Conservation (phyloP, 1,140 invertebrate species). For the Nomia melanderi region DNA sequence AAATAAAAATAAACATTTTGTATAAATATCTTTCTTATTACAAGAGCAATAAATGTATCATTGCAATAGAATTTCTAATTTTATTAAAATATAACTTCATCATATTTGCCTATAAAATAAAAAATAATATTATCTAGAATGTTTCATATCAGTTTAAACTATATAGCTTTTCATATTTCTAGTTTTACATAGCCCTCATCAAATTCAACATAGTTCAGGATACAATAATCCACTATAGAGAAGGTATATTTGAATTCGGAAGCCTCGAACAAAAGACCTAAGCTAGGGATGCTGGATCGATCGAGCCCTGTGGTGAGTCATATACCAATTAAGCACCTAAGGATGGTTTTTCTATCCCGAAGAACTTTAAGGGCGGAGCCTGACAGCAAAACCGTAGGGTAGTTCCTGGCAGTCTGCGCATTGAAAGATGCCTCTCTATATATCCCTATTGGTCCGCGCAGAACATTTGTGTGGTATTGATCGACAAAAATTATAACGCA, state of each 20-base stretch:
- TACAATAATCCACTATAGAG: neutral
- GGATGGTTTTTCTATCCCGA: slow-evolving; percentile 57
- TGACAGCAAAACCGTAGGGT: slow-evolving; percentile 50
- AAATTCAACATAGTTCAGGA: slow-evolving; percentile 17
- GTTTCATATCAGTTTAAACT: neutral
- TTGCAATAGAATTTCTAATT: neutral
- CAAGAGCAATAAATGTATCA: neutral
- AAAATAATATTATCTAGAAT: slow-evolving; percentile 2
- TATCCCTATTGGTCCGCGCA: slow-evolving; percentile 74
- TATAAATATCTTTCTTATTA: neutral
- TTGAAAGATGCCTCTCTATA: slow-evolving; percentile 69
- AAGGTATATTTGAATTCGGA: slow-evolving; percentile 16
- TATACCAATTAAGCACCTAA: slow-evolving; percentile 71
- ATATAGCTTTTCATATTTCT: neutral
- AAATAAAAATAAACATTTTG: slow-evolving; percentile 57
- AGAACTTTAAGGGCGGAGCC: slow-evolving; percentile 61
- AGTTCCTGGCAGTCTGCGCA: slow-evolving; percentile 71
- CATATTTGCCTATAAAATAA: neutral
- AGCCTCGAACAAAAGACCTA: slow-evolving; percentile 54
- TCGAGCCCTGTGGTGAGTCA: slow-evolving; percentile 73
- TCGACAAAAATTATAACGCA: slow-evolving; percentile 78
- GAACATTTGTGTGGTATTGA: slow-evolving; percentile 79
- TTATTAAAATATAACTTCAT: neutral
- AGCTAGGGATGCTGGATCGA: slow-evolving; percentile 67
- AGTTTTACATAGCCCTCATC: neutral